Evolutionary conservation across 2,797 vertebrate genomes (phyloP), one percentile per base, ranked within the genome.

Genomic region (Balearica regulorum): DNA sequence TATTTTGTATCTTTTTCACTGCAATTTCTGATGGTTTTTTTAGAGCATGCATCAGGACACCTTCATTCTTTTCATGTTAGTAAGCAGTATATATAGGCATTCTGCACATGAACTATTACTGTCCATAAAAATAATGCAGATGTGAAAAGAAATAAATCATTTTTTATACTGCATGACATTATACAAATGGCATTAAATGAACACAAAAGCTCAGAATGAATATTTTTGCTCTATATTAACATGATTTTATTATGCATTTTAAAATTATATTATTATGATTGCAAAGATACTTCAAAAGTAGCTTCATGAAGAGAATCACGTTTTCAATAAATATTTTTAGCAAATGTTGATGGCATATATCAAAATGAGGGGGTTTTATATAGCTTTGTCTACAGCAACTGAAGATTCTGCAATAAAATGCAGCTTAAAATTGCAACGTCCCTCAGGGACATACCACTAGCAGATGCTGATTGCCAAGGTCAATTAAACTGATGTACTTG

Each of bases 381-480:
- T 51, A 93, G 90, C 88, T 93, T 96, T 96, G 93, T 96, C 78
- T 96, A 93, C 39, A 94, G 75, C 87, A 94, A 96, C 93, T 25
- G 28, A 97, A 95, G 66, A 94, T 77, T 96, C 87, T 96, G 82
- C 91, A 90, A 82, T 96, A 97, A 97, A 95, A 97, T 18, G 43
- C 80, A 95, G 93, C 64, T 97, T 93, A 93, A 97, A 94, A 96
- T 73, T 88, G 83, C 95, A 80, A 18, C 8, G 31, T 96, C 94
- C 97, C 97, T 96, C 68, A 89, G 98, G 98, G 97, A 97, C 91
- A 69, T 88, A 95, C 93, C 89, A 95, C 94, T 81, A 97, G 96
- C 97, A 98, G 98, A 98, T 98, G 98, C 95, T 97, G 97, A 98
- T 97, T 98, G 97, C 98, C 97, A 98, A 97, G 98, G 98, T 98